Base-by-base conservation (phyloP, 1,140 invertebrate genomes). In the Thrips palmi region DNA sequence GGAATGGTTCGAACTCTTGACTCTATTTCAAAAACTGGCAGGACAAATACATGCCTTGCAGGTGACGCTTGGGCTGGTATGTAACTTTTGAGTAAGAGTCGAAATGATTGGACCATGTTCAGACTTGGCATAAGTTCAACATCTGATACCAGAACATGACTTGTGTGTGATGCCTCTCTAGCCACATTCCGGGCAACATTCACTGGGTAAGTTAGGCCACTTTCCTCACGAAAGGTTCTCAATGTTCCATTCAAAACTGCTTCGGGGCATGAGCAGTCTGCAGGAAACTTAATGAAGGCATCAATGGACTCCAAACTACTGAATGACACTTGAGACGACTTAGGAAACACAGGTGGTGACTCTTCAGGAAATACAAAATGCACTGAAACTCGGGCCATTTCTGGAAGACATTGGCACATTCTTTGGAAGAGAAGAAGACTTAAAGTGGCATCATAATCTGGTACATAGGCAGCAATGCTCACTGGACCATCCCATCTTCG, bases 21-120 rank as follows among this genome's bases (percentile, higher is more conserved):
- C 43, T 75, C 70, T 36, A 85, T 71, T 53, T 84, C 79, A 55
- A 83, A 84, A 31, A 76, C 65, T 4, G 74, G 74, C 31, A 77
- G 58, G 1, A 78, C 76, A 52, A 73, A 80, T 33, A 74, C 67
- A 0, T 67, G 29, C 17, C 37, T 31, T 19, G 42, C 41, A 3
- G 43, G 19, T 25, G 35, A 36, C 17, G 11, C 25, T 33, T 31
- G 19, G n/a, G 33, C 12, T 11, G 33, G 22, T 15, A 14, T 37
- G 27, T 37, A 15, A 37, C 33, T 46, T 37, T 44, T 45, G 20
- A 37, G 22, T 20, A 41, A 20, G 3, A 55, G 49, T 3, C 46
- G 49, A 46, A 78, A 77, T 42, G 64, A 65, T 5, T 60, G 57
- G 1, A 74, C 71, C 35, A 79, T 52, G 42, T 62, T 62, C 22